Evolutionary conservation across 2,888 invertebrate species (phyloP).

Genomic region (Ormyrus rosae): DNA sequence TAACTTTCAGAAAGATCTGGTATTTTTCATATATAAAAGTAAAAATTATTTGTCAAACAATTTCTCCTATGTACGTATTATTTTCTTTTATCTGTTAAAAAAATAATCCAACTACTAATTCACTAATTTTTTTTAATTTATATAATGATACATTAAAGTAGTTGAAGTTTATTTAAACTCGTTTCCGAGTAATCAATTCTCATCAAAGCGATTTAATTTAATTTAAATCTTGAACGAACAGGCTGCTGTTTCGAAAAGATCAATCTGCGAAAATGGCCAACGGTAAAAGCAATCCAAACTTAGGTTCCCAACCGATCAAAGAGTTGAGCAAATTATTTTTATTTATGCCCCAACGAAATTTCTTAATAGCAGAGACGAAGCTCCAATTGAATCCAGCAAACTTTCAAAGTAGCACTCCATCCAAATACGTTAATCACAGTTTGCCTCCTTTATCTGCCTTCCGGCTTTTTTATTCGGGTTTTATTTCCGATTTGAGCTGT

Average conservation of each 20-base stretch:
- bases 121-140: background rate
- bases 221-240: background rate
- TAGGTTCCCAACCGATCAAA: constrained; percentile 10
- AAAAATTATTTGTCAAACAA: background rate
- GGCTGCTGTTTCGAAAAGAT: background rate
- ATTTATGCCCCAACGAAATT: background rate
- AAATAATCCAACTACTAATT: background rate
- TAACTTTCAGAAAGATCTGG: background rate
- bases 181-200: background rate
- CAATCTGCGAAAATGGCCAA: constrained; percentile 54
- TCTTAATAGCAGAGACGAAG: constrained; percentile 1
- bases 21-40: background rate
- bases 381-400: background rate
- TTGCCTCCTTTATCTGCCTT: background rate
- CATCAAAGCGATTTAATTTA: constrained; percentile 20
- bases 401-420: background rate
- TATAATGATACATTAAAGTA: background rate
- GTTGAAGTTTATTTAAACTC: background rate
- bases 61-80: background rate
- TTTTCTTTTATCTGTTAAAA: background rate
- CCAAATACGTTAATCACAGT: background rate
- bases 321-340: constrained; percentile 41
- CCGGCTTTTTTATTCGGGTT: constrained; percentile 12
- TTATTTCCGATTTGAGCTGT: constrained; percentile 63
- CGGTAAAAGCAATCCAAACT: constrained; percentile 68